phyloP scores from a whole-genome alignment of 2,888 invertebrate species.

The Micropterix aruncella region DNA sequence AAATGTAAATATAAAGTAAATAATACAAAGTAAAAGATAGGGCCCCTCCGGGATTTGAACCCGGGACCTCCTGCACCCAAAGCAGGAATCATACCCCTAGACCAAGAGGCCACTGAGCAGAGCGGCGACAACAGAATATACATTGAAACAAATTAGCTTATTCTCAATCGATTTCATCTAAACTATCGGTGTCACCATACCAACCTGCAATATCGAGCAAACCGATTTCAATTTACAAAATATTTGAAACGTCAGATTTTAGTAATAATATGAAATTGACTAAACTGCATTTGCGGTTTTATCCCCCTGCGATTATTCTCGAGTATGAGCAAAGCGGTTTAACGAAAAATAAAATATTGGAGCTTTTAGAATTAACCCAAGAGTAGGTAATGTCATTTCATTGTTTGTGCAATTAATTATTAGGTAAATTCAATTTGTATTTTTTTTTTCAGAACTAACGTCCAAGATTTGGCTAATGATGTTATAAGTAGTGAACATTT shows the following conservation, averaged over 20 bases:
- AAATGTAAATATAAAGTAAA: background rate
- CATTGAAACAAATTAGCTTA: too few relatives aligned
- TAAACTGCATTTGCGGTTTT: constrained; percentile 56
- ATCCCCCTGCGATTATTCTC: constrained; percentile 55
- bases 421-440: background rate
- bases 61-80: constrained; percentile 61
- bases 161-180: too few relatives aligned
- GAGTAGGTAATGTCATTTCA: constrained; percentile 30
- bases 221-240: too few relatives aligned
- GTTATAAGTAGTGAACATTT: constrained; percentile 38
- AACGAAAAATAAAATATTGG: constrained; percentile 45
- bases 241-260: background rate
- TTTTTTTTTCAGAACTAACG: constrained; percentile 32
- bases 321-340: constrained; percentile 44
- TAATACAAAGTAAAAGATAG: constrained; percentile 14
- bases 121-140: too few relatives aligned
- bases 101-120: constrained; percentile 59
- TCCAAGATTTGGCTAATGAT: constrained; percentile 32
- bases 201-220: too few relatives aligned
- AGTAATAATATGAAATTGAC: constrained; percentile 43
- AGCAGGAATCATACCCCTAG: constrained; percentile 61
- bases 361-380: constrained; percentile 44
- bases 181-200: too few relatives aligned
- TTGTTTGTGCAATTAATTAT: background rate
- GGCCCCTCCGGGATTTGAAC: constrained; percentile 60